phyloP scores from a whole-genome alignment of 2,113 vertebrate genomes.

The Paradoxurus hermaphroditus region DNA sequence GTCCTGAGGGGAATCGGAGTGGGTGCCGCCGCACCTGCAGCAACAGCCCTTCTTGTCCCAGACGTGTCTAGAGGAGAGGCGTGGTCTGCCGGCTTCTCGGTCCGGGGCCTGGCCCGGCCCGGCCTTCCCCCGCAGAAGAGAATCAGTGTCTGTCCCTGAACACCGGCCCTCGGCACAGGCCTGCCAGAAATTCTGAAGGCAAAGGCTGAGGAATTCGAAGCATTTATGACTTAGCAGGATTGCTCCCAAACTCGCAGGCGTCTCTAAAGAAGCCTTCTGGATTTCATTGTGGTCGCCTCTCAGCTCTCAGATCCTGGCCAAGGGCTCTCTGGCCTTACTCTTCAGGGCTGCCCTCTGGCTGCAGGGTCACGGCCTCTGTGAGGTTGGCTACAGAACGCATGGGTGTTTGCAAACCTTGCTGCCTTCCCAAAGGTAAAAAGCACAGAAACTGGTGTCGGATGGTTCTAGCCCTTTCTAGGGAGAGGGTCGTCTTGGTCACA shows the following conservation, averaged over 20 bases:
- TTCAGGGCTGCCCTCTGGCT: neutral
- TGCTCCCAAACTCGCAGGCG: constrained; percentile 56
- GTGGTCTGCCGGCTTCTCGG: neutral
- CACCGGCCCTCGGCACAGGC: neutral
- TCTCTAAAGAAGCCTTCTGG: constrained; percentile 59
- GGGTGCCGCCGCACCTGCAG: rapidly evolving
- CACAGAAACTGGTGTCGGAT: neutral
- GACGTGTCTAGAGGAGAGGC: neutral
- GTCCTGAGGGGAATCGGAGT: neutral
- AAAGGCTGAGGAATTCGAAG: constrained; percentile 62
- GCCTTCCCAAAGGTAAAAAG: neutral
- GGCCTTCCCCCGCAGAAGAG: neutral
- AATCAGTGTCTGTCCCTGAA: neutral
- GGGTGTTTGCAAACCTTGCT: neutral
- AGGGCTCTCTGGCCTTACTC: neutral
- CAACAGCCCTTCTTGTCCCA: neutral
- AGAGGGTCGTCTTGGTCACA: neutral
- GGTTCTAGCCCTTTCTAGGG: neutral
- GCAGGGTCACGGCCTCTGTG: neutral
- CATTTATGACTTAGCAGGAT: constrained; percentile 73
- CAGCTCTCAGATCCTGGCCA: neutral
- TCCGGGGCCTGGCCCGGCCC: constrained; percentile 9
- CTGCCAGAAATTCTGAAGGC: constrained; percentile 65
- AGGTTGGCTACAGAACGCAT: neutral
- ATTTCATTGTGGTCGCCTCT: constrained; percentile 48